These are phyloP conservation scores for Meghimatium bilineatum DNA, from an alignment of 2,888 invertebrate genomes.

Conservation along the genomic window DNA sequence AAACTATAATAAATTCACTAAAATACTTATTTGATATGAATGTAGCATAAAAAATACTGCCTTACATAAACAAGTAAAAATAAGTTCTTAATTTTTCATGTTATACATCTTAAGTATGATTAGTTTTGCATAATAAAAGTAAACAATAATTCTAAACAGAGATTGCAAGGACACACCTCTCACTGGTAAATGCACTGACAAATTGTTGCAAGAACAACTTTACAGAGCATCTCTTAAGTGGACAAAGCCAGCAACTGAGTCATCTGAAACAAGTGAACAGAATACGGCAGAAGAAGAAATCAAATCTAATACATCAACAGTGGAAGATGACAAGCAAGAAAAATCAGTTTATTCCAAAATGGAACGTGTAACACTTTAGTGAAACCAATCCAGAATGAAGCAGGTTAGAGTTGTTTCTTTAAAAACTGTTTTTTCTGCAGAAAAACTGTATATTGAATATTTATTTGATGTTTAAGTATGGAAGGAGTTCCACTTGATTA, in stretches of 20 bases:
- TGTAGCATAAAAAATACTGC: not conserved
- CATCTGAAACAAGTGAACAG: not conserved
- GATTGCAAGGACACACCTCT: slow-evolving; percentile 61
- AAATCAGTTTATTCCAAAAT: slow-evolving; percentile 23
- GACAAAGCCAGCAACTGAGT: slow-evolving; percentile 51
- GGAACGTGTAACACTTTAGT: slow-evolving; percentile 39
- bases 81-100: too few relatives aligned
- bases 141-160: slow-evolving; percentile 53
- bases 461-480: not conserved
- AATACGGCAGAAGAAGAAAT: slow-evolving; percentile 10
- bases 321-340: slow-evolving; percentile 17
- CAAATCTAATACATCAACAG: slow-evolving; percentile 9
- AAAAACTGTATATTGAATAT: not conserved
- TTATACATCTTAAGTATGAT: not conserved
- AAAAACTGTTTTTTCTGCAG: not conserved
- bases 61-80: not conserved
- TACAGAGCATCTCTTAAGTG: slow-evolving; percentile 63
- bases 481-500: not conserved
- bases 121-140: not conserved
- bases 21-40: too few relatives aligned
- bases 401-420: not conserved
- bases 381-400: not conserved
- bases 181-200: slow-evolving; percentile 52
- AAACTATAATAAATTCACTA: too few relatives aligned
- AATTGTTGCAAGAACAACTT: slow-evolving; percentile 59